Conservation (phyloP, 2,797 vertebrate species). For the Myotis findleyi region DNA sequence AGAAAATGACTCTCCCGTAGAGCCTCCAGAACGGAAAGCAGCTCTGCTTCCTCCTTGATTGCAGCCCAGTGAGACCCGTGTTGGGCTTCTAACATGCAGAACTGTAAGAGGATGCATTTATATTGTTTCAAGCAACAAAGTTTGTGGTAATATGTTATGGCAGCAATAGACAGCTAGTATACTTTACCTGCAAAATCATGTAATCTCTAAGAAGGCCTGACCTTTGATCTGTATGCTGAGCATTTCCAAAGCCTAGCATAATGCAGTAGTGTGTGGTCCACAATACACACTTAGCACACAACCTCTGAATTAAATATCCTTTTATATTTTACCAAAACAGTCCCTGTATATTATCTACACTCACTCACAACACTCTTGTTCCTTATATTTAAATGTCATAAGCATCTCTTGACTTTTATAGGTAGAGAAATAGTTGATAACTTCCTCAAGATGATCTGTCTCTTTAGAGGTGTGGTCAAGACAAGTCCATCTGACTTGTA, state of each 20-base stretch:
- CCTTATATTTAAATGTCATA: not conserved
- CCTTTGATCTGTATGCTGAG: not conserved
- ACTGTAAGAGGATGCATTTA: not conserved
- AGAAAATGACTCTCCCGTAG: not conserved
- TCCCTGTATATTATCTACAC: not conserved
- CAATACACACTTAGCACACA: not conserved
- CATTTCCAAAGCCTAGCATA: not conserved
- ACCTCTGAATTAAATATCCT: not conserved
- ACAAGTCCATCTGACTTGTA: not conserved
- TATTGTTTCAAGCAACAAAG: not conserved
- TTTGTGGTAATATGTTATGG: not conserved
- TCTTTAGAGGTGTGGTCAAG: not conserved
- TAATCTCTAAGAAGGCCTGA: not conserved
- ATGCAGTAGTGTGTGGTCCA: not conserved
- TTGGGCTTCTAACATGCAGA: not conserved
- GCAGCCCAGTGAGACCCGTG: not conserved
- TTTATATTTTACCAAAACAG: not conserved
- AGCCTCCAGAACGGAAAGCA: not conserved
- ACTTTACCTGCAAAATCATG: not conserved
- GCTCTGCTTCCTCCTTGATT: not conserved
- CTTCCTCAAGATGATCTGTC: not conserved
- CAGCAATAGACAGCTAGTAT: not conserved
- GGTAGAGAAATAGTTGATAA: not conserved
- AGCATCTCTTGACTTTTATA: not conserved
- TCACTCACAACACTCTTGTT: not conserved